Base-by-base conservation (phyloP, 2,888 invertebrate species). In the Junonia oenone region DNA sequence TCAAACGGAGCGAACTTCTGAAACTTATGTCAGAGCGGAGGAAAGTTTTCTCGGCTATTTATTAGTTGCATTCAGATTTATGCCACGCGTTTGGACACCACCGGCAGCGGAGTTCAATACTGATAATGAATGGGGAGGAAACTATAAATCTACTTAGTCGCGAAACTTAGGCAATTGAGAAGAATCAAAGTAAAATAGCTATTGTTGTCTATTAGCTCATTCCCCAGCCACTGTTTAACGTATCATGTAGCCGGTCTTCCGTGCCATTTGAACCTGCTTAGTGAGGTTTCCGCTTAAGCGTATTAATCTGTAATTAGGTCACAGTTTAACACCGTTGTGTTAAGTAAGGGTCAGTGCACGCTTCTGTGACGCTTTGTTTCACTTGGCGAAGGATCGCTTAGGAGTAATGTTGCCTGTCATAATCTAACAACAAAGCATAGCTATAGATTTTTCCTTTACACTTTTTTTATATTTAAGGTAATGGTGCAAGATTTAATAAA, bases 301-400 rank as follows among this genome's bases (percentile, higher is more conserved):
- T 83, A 89, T 90, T 89, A 89, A 90, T 89, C 78, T 81, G 75
- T 84, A 90, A 90, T 90, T 90, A 83, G 90, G 90, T 90, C 89
- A 74, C 81, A 81, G 81, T 83, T 70, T 84, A 83, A 86, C 83
- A 77, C 79, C 72, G 73, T 71, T 67, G 75, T 80, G 80, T 81
- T 77, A 81, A 81, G 77, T 78, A 75, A 76, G 76, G 87, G 87
- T 88, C 87, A 85, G 68, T 81, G 81, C 68, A 75, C 85, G 65
- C 63, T 63, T 61, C 61, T 49, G 55, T 63, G 59, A 58, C 61
- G 50, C 53, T 59, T 58, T 51, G 55, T 53, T 50, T 11, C 14
- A 29, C 33, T 38, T 45, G 9, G 11, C n/a, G n/a, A 6, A 15
- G 31, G 19, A 33, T 38, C 11, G 14, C 19, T 40, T n/a, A 19